A percentile compares a stretch with the other conserved stretches of the same genome.
Conservation (phyloP, 2,797 vertebrate genomes). For the Dendrocincla tyrannina region DNA sequence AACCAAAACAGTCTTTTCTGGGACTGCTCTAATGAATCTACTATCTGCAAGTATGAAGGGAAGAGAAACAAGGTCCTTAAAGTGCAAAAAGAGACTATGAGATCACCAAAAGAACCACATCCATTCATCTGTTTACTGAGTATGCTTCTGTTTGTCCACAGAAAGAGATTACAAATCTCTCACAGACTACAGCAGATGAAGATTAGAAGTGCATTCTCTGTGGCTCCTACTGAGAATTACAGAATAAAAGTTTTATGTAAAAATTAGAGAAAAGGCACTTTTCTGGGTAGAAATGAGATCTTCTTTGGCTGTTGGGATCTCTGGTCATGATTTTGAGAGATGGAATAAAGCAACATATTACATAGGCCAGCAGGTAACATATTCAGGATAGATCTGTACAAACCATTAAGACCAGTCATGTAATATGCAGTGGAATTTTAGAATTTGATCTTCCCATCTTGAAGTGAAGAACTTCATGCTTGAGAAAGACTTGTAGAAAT, state of each 20-base stretch:
- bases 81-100: background rate
- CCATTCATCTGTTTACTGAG: background rate
- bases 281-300: background rate
- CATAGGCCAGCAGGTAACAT: background rate
- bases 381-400: background rate
- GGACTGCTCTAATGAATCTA: background rate
- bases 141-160: background rate
- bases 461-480: background rate
- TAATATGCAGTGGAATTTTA: background rate
- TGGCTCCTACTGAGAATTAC: background rate
- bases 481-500: background rate
- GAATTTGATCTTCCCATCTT: background rate
- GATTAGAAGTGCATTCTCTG: background rate
- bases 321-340: background rate
- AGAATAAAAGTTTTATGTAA: background rate
- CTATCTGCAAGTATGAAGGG: background rate
- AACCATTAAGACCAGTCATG: background rate
- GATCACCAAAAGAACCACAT: background rate
- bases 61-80: background rate
- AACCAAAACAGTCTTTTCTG: background rate
- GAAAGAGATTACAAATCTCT: background rate
- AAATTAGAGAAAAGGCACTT: background rate
- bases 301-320: fast-evolving
- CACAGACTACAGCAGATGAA: background rate
- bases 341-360: background rate